Percentiles rank a stretch among this genome's conserved stretches.
phyloP scores from a whole-genome alignment of 2,113 vertebrate species.

The Datnioides undecimradiatus region DNA sequence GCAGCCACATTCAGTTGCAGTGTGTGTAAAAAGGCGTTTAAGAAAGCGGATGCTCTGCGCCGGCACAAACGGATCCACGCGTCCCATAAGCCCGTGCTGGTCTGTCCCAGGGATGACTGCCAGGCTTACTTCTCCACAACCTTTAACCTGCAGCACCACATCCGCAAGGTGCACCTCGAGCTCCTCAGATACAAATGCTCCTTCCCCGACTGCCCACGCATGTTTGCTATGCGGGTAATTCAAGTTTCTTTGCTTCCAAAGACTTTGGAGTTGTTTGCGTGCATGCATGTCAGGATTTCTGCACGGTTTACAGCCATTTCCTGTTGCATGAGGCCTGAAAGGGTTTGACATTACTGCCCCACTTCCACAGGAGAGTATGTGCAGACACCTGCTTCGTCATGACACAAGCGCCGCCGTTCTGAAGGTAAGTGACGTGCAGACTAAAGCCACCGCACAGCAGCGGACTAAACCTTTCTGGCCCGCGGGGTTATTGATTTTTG shows the following conservation, averaged over 20 bases:
- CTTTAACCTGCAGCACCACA: slow-evolving; percentile 89
- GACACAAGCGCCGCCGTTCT: slow-evolving; percentile 69
- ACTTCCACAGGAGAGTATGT: slow-evolving; percentile 82
- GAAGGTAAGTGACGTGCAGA: slow-evolving; percentile 68
- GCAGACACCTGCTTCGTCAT: slow-evolving; percentile 82
- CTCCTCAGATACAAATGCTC: slow-evolving; percentile 82
- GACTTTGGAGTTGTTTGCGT: neutral
- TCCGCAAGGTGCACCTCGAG: slow-evolving; percentile 85
- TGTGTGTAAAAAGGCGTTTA: slow-evolving; percentile 81
- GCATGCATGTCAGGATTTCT: neutral
- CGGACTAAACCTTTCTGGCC: neutral
- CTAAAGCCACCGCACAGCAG: neutral
- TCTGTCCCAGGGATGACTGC: slow-evolving; percentile 83
- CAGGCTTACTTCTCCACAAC: slow-evolving; percentile 84
- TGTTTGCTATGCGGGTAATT: slow-evolving; percentile 85
- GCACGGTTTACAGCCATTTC: neutral
- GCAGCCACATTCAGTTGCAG: slow-evolving; percentile 73
- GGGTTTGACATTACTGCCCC: no score
- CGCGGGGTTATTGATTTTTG: slow-evolving; percentile 19
- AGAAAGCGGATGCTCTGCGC: slow-evolving; percentile 66
- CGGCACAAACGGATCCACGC: slow-evolving; percentile 81
- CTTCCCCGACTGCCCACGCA: slow-evolving; percentile 80
- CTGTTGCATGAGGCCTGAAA: neutral
- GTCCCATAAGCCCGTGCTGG: slow-evolving; percentile 76
- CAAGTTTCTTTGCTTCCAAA: neutral